A percentile compares a stretch with the other conserved stretches of the same genome.
Evolutionary conservation across 1,140 invertebrate genomes (phyloP).

Genomic region (Penaeus vannamei): DNA sequence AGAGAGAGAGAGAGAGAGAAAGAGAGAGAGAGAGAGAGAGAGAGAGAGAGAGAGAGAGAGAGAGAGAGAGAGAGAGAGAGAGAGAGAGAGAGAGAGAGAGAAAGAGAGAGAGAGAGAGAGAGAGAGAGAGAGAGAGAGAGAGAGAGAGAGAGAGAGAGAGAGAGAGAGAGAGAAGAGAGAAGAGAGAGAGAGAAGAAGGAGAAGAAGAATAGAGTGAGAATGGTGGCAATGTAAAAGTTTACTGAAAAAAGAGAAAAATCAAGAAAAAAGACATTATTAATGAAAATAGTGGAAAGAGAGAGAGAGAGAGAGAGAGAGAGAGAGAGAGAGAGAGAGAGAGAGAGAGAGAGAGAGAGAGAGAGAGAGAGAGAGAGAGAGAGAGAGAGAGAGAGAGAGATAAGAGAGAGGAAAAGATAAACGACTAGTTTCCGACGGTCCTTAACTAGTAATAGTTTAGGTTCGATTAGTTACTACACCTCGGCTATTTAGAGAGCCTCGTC

Average conservation of each 20-base stretch:
- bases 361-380: too few relatives aligned
- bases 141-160: background rate
- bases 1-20: constrained; percentile 12
- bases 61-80: background rate
- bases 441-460: too few relatives aligned
- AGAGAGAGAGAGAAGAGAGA: background rate
- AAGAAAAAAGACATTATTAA: background rate
- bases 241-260: background rate
- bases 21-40: constrained; percentile 17
- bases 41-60: background rate
- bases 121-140: background rate
- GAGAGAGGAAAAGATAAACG: too few relatives aligned
- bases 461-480: too few relatives aligned
- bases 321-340: constrained; percentile 11
- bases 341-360: background rate
- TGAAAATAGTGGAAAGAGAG: background rate
- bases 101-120: background rate
- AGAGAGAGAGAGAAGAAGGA: too few relatives aligned
- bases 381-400: too few relatives aligned
- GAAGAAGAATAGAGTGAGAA: too few relatives aligned
- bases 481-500: too few relatives aligned
- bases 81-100: background rate
- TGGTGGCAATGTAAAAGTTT: too few relatives aligned
- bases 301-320: background rate
- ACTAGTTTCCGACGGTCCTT: too few relatives aligned